phyloP scores from a whole-genome alignment of 2,888 invertebrate genomes.

The Microctonus hyperodae region DNA sequence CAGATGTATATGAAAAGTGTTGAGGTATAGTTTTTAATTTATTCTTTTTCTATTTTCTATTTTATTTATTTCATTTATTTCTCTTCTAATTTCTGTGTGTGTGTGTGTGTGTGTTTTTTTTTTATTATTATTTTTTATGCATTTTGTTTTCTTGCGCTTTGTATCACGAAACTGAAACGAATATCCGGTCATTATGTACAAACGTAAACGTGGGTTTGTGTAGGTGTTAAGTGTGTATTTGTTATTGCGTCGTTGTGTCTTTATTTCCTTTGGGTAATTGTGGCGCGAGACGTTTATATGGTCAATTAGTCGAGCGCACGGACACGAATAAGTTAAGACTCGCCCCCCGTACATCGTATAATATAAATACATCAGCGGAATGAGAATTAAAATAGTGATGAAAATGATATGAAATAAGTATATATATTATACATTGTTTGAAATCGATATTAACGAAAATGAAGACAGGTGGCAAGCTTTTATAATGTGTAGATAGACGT shows the following conservation, averaged over 20 bases:
- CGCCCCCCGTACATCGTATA: constrained; percentile 3
- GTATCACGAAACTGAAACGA: constrained; percentile 23
- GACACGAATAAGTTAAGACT: constrained; percentile 9
- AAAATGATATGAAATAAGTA: too few relatives aligned
- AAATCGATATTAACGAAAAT: constrained; percentile 16
- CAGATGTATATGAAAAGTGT: background rate
- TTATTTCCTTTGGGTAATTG: too few relatives aligned
- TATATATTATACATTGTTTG: too few relatives aligned
- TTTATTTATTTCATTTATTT: too few relatives aligned
- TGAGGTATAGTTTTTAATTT: too few relatives aligned
- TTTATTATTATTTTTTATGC: constrained; percentile 8
- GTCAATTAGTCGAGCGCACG: constrained; percentile 28
- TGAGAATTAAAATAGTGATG: too few relatives aligned
- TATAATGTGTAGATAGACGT: background rate
- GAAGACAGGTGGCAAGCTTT: constrained; percentile 10
- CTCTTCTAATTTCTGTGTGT: too few relatives aligned
- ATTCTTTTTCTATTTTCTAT: too few relatives aligned
- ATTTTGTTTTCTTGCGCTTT: background rate
- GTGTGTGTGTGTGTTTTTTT: too few relatives aligned
- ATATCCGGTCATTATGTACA: constrained; percentile 29
- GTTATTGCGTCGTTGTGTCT: background rate
- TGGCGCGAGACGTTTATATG: background rate
- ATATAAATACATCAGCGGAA: background rate
- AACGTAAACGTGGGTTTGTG: background rate
- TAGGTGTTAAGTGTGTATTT: background rate